These are phyloP conservation scores for Zaprionus gabonicus DNA, from an alignment of 1,140 invertebrate genomes.

Conservation along the genomic window DNA sequence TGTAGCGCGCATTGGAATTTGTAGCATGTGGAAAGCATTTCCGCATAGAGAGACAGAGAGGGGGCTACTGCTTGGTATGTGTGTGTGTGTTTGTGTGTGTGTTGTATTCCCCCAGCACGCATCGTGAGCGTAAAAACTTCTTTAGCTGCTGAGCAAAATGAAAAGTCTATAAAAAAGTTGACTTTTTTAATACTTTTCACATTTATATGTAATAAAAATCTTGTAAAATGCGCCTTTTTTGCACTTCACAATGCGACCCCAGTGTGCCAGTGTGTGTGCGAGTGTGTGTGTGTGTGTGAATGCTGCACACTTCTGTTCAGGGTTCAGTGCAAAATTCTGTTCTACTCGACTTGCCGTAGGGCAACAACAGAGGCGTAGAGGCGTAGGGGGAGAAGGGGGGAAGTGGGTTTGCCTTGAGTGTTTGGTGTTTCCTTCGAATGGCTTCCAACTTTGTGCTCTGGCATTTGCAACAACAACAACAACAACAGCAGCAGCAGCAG, in stretches of 20 bases:
- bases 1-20: conserved; percentile 31
- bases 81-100: conserved; percentile 7
- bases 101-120: conserved; percentile 71
- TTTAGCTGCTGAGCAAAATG: conserved; percentile 54
- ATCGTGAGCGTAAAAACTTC: conserved; percentile 73
- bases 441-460: conserved; percentile 46
- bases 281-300: conserved; percentile 30
- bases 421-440: conserved; percentile 26
- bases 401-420: conserved; percentile 16
- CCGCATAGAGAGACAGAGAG: conserved; percentile 28
- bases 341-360: conserved; percentile 58
- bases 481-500: conserved; percentile 14
- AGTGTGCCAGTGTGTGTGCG: conserved; percentile 10
- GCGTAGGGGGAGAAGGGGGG: background rate
- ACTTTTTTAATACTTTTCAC: conserved; percentile 82
- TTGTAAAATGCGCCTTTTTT: conserved; percentile 83
- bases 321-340: conserved; percentile 77
- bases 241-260: conserved; percentile 66
- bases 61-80: background rate
- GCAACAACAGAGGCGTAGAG: conserved; percentile 50
- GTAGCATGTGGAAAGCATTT: conserved; percentile 31
- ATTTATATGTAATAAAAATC: conserved; percentile 83
- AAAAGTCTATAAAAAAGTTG: conserved; percentile 81
- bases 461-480: conserved; percentile 43
- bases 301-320: conserved; percentile 50